Base-by-base conservation (phyloP, 1,140 invertebrate species). In the Drosophila biarmipes region DNA sequence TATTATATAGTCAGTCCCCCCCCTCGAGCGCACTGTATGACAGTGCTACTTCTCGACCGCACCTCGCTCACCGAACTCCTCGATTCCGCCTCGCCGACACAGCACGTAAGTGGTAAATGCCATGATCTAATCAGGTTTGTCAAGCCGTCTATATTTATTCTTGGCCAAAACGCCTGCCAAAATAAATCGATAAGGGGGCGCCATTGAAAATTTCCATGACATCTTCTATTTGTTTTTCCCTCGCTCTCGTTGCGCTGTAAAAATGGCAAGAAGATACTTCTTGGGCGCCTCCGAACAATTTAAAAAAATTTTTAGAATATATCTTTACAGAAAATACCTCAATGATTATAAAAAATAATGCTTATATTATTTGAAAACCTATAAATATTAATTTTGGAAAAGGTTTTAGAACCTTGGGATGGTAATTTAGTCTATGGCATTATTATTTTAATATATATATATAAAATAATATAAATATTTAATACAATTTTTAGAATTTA, bases 141-240 rank as follows among this genome's bases (percentile, higher is more conserved):
- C 58, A 12, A 19, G 42, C 15, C 24, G 35, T 24, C 49, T 12
- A 24, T 45, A 6, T 68, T 34, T 69, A 37, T 55, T 34, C 31
- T 37, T 55, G 31, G 11, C 19, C 42, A 57, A 45, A 40, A 14
- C 2, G 24, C 43, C n/a, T 4, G 17, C 35, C 31, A 31, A 64
- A 67, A 66, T 45, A 52, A 69, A 69, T 69, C 66, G 51, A 69
- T 69, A 69, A 38, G 24, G 31, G 8, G 31, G 42, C 31, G 62
- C 48, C 63, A 55, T 69, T 69, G 66, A 55, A 69, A 56, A 69
- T 69, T 69, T 69, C 66, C 66, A 69, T 69, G 51, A 69, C 66
- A 69, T 19, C 19, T 69, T 34, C 19, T 46, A 46, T 69, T 69
- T 69, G 48, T 52, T 54, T 68, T 46, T 27, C 10, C 3, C 34